Base-by-base conservation (phyloP, 2,888 invertebrate genomes). In the Agelastica alni region DNA sequence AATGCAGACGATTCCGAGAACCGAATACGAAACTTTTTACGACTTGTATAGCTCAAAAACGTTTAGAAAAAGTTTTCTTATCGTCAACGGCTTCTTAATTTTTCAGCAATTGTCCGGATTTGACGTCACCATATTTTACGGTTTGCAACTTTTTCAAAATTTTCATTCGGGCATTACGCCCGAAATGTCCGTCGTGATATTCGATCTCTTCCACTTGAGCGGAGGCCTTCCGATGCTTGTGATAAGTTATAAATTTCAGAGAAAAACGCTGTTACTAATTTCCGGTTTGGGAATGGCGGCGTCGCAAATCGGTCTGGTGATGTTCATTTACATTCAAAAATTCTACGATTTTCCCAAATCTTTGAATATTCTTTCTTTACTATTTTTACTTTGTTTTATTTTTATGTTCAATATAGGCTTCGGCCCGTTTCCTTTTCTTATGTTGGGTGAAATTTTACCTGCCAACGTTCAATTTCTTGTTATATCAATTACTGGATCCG, bases 91-190 rank as follows among this genome's bases (percentile, higher is more conserved):
- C 3, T 79, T 93, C 52, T 87, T 90, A 39, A 77, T 84, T 60
- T 88, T 92, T 77, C 94, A 95, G 71, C 94, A 95, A 75, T 79
- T 92, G 59, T 85, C 86, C 1, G 91, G 91, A 0, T 88, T 91
- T 69, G 91, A 91, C 75, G 87, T 88, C 0, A 86, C 92, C 1
- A 80, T 91, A 1, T 89, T 90, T 75, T 91, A 89, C 75, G 85
- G 88, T 66, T 84, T 87, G 61, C 78, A 76, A 26, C 89, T 91
- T 65, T 90, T 91, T 69, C 70, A 76, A 2, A 82, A 81, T 1
- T 86, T 92, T 0, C 84, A 86, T 2, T 83, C 85, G 0, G 70
- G 77, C 9, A 28, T 70, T 26, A 26, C 26, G 6, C 26, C 26
- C 6, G 26, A 26, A 26, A 2, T 26, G 9, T 26, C 26, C 9